Percentiles rank a stretch among this genome's conserved stretches.
Evolutionary conservation across 2,797 vertebrate species (phyloP).

Genomic region (Danio choprae): DNA sequence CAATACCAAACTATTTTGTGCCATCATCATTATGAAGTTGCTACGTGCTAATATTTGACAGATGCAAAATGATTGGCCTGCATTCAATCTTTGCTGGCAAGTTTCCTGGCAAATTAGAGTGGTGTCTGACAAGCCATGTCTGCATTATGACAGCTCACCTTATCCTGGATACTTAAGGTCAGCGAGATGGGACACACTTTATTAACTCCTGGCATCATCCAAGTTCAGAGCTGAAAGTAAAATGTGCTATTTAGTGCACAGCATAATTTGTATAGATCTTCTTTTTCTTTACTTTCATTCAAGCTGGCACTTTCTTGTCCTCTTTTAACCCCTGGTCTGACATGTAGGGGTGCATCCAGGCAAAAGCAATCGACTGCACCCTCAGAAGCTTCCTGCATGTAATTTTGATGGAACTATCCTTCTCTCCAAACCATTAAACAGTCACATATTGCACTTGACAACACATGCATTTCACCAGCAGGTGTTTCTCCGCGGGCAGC

Average conservation of each 20-base stretch:
- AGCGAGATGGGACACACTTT: conserved; percentile 40
- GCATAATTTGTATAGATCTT: conserved; percentile 43
- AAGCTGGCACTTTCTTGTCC: conserved; percentile 32
- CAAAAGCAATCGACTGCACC: conserved; percentile 52
- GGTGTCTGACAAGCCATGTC: conserved; percentile 17
- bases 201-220: conserved; percentile 49
- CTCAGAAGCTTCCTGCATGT: conserved; percentile 61
- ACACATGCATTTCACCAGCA: conserved; percentile 60
- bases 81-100: conserved; percentile 16
- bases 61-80: conserved; percentile 12
- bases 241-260: neutral
- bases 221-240: conserved; percentile 57
- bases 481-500: conserved; percentile 54
- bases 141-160: conserved; percentile 36
- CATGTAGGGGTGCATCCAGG: conserved; percentile 52
- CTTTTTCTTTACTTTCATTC: conserved; percentile 51
- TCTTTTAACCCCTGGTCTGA: conserved; percentile 37
- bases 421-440: conserved; percentile 68
- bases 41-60: conserved; percentile 9
- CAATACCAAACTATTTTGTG: neutral
- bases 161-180: conserved; percentile 51
- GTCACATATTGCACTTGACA: conserved; percentile 50
- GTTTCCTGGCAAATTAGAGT: neutral
- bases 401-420: conserved; percentile 68
- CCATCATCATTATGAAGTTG: neutral